Evolutionary conservation across 2,888 invertebrate genomes (phyloP), one percentile per base, ranked within the genome.

Genomic region (Galerucella pusilla): DNA sequence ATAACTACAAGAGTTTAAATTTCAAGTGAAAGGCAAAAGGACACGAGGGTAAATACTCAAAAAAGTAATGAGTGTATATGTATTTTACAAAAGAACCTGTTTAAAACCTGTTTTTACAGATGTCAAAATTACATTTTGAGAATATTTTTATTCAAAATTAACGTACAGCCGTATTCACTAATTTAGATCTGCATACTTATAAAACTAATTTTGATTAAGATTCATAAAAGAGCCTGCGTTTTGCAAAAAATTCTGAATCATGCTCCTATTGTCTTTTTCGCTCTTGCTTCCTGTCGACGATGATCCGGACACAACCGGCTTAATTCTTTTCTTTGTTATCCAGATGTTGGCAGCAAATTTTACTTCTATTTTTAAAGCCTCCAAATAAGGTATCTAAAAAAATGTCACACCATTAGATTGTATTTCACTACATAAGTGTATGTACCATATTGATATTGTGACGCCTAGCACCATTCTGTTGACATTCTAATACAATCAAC

Each of bases 331-430:
- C 57, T 93, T 93, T 5, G 91, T 91, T 80, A 92, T 91, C 91
- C 93, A 92, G 82, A 94, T 91, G 85, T 92, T 91, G 10, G 94
- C 83, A 0, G 93, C 93, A 84, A 95, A 95, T 77, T 90, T 88
- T 0, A 93, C 83, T 85, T 95, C 95, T 0, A 91, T 89, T 86
- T 91, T 90, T 45, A 94, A 88, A 0, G 94, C 94, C 82, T 94
- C 93, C 71, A 89, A 87, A 25, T 91, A 91, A 0, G 92, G 90
- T 83, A 94, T 90, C 94, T 94, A 85, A 4, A 87, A 88, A 78
- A 60, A 45, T 59, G 10, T 35, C 52, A 67, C 35, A 67, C 11
- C 1, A 35, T 42, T 1, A 42, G 35, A 42, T 5, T 35, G 4
- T 35, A 35, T 35, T 35, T 35, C 35, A 35, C 35, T 20, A 20